These are phyloP conservation scores for Rostratula benghalensis DNA, from an alignment of 2,113 vertebrate species.

Conservation along the genomic window DNA sequence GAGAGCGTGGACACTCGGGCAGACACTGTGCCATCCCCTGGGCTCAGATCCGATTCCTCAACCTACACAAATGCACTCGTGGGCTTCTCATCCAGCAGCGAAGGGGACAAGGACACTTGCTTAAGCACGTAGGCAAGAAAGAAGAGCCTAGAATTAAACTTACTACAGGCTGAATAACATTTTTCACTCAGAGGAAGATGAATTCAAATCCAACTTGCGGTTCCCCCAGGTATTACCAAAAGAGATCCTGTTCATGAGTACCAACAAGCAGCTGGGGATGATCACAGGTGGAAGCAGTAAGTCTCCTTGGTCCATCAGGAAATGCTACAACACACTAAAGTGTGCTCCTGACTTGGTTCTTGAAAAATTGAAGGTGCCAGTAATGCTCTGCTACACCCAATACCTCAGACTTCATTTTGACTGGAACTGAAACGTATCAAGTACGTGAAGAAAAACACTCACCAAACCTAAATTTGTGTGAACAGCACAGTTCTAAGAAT, in stretches of 20 bases:
- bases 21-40: neutral
- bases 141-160: neutral
- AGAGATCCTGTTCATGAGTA: neutral
- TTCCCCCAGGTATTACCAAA: neutral
- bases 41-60: accelerated
- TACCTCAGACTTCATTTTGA: neutral
- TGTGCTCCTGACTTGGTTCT: neutral
- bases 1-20: neutral
- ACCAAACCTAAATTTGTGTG: neutral
- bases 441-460: neutral
- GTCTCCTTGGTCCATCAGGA: neutral
- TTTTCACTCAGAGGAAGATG: neutral
- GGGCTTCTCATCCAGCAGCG: neutral
- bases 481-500: neutral
- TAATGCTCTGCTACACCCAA: neutral
- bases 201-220: neutral
- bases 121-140: neutral
- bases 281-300: neutral
- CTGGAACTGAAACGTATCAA: neutral
- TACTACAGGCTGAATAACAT: neutral
- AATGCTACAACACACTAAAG: neutral
- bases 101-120: neutral
- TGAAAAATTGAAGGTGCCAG: neutral
- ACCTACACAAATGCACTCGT: neutral
- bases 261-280: neutral